These are phyloP conservation scores for cat (Felis catus) DNA, from an alignment of 2,113 vertebrate species.

Conservation along the genomic window F.catus_Fca126_mat1.0 CM031411.1:78224001-78224500, in stretches of 20 bases:
- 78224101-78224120: conserved; percentile 62
- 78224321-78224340: not conserved
- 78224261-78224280: conserved; percentile 16
- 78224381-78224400: too few relatives aligned
- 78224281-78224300: not conserved
- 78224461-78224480: too few relatives aligned
- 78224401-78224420: too few relatives aligned
- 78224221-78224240: not conserved
- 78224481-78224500: too few relatives aligned
- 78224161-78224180: conserved; percentile 61
- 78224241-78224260: conserved; percentile 36
- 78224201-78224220: conserved; percentile 50
- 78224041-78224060: not conserved
- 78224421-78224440: too few relatives aligned
- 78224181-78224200: conserved; percentile 41
- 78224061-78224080: conserved; percentile 71
- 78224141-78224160: conserved; percentile 57
- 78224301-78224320: conserved; percentile 12
- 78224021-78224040: too few relatives aligned
- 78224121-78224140: conserved; percentile 24
- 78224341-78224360: conserved; percentile 37
- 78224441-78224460: too few relatives aligned
- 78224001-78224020: too few relatives aligned
- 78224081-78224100: conserved; percentile 64
- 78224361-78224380: too few relatives aligned